Conservation (phyloP, 2,113 vertebrate genomes). For the Psittacara wagleri region DNA sequence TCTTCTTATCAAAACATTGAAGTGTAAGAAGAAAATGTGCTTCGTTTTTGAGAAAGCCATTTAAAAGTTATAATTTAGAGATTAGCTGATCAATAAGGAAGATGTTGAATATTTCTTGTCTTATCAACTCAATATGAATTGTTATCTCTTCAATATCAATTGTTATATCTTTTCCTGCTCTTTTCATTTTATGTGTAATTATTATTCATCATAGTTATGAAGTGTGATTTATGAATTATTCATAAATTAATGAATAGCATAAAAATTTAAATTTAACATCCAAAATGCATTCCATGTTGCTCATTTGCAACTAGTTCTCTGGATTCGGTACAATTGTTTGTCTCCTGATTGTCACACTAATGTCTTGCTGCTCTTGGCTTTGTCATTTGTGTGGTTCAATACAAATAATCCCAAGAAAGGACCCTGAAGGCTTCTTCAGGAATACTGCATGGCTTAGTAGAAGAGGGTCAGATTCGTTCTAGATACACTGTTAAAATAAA, state of each 20-base stretch:
- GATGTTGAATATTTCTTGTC: constrained; percentile 18
- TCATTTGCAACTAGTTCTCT: background rate
- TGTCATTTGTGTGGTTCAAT: background rate
- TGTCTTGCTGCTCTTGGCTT: background rate
- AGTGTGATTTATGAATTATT: constrained; percentile 52
- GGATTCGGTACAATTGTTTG: background rate
- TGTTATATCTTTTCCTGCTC: constrained; percentile 14
- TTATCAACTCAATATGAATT: constrained; percentile 40
- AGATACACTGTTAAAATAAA: background rate
- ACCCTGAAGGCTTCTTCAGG: background rate
- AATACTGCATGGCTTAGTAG: background rate
- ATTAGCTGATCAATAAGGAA: constrained; percentile 3
- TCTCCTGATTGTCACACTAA: background rate
- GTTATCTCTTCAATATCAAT: constrained; percentile 52
- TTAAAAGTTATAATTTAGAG: background rate
- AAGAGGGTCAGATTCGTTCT: background rate
- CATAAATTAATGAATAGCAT: constrained; percentile 44
- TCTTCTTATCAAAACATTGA: background rate
- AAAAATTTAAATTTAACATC: constrained; percentile 21
- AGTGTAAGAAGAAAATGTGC: background rate
- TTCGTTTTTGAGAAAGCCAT: constrained; percentile 33
- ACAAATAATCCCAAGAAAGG: background rate
- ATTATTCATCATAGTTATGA: constrained; percentile 46
- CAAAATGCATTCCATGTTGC: background rate
- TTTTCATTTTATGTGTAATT: constrained; percentile 50